Conservation (phyloP, 2,888 invertebrate species). For the Drosophila monieri region DNA sequence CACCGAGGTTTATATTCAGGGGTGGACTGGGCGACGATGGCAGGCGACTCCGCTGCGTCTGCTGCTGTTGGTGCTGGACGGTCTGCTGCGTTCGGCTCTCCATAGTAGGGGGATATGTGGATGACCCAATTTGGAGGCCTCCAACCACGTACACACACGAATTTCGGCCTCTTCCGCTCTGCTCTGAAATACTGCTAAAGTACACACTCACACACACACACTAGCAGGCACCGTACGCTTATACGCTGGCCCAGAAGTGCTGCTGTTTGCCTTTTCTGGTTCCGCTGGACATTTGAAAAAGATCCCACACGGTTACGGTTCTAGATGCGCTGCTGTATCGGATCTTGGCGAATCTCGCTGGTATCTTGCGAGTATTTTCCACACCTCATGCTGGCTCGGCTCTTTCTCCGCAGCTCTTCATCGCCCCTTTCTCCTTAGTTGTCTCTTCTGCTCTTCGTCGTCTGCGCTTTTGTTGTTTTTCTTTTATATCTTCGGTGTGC, state of each 20-base stretch:
- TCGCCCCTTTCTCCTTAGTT: slow-evolving; percentile 12
- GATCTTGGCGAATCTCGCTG: slow-evolving; percentile 25
- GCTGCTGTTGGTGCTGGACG: slow-evolving; percentile 38
- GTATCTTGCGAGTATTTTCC: slow-evolving; percentile 30
- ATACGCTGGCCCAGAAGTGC: slow-evolving; percentile 29
- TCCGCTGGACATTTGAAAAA: slow-evolving; percentile 26
- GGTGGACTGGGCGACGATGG: slow-evolving; percentile 59
- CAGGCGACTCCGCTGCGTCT: slow-evolving; percentile 49
- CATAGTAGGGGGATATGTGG: slow-evolving; percentile 21
- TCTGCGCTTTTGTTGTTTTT: slow-evolving; percentile 61
- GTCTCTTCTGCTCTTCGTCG: slow-evolving; percentile 49
- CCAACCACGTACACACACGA: slow-evolving; percentile 59
- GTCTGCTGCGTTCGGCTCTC: slow-evolving; percentile 24
- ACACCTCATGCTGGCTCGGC: slow-evolving; percentile 43
- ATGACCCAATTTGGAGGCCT: slow-evolving; percentile 64
- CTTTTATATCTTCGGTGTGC: slow-evolving; percentile 54
- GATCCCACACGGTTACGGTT: slow-evolving; percentile 22
- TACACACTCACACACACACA: slow-evolving; percentile 9
- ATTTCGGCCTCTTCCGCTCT: slow-evolving; percentile 25
- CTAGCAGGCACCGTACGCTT: slow-evolving; percentile 14
- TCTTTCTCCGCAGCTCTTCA: slow-evolving; percentile 45
- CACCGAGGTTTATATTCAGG: slow-evolving; percentile 56
- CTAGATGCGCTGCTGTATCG: slow-evolving; percentile 40
- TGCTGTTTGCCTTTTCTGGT: slow-evolving; percentile 29
- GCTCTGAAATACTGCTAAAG: slow-evolving; percentile 25